Evolutionary conservation across 1,140 invertebrate genomes (phyloP).

Genomic region (Heliconius himera): DNA sequence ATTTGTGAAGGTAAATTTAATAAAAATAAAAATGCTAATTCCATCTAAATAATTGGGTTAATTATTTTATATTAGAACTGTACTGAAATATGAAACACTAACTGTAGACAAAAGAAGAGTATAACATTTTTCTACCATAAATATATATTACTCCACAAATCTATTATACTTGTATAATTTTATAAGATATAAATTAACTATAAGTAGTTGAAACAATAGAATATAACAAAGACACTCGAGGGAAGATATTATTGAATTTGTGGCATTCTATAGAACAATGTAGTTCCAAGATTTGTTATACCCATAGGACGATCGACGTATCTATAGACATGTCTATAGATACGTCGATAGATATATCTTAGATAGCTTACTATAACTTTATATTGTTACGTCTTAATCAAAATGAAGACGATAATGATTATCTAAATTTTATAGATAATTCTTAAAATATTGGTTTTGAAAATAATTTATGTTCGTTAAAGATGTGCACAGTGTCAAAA

Average conservation of each 20-base stretch:
- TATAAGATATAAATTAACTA: not conserved
- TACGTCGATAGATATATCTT: too few species aligned
- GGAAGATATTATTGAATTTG: conserved; percentile 7
- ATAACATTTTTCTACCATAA: not conserved
- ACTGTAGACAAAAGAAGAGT: not conserved
- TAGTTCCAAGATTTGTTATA: conserved; percentile 8
- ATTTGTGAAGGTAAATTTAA: too few species aligned
- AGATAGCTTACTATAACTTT: not conserved
- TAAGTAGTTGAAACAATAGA: not conserved
- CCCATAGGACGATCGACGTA: not conserved
- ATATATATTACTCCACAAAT: not conserved
- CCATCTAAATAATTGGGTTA: too few species aligned
- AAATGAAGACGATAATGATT: not conserved
- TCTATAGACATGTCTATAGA: not conserved
- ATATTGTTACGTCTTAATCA: not conserved
- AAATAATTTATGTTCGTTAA: not conserved
- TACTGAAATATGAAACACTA: too few species aligned
- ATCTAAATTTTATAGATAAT: not conserved
- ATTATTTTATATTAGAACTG: too few species aligned
- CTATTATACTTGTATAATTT: not conserved
- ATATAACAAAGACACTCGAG: not conserved
- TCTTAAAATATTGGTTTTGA: not conserved
- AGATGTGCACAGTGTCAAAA: not conserved
- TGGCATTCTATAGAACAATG: conserved; percentile 1
- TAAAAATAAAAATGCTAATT: too few species aligned